These are phyloP conservation scores for Phasianus colchicus DNA, from an alignment of 2,113 vertebrate species.

Conservation along the genomic window DNA sequence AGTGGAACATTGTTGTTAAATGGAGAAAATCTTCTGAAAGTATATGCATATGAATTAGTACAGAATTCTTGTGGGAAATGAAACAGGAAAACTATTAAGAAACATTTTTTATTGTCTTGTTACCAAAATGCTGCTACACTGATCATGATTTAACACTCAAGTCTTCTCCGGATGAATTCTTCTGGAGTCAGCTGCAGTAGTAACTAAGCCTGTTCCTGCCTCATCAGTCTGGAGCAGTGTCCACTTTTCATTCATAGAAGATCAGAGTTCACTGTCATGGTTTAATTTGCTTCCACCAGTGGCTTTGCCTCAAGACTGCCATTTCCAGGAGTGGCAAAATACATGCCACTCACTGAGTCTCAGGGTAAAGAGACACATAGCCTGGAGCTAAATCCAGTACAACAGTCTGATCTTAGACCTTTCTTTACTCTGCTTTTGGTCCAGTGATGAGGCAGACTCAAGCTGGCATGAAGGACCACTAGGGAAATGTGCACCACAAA, in stretches of 20 bases:
- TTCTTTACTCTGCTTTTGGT: background rate
- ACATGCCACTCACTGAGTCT: background rate
- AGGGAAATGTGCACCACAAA: fast-evolving
- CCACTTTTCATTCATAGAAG: background rate
- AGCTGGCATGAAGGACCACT: background rate
- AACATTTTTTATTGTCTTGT: background rate
- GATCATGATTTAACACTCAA: background rate
- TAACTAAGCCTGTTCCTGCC: background rate
- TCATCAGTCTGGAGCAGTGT: background rate
- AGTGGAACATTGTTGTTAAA: background rate
- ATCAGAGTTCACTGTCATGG: background rate
- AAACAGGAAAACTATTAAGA: background rate
- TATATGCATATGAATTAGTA: background rate
- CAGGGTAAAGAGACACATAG: fast-evolving
- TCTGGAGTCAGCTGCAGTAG: background rate
- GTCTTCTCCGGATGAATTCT: background rate
- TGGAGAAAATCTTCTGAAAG: background rate
- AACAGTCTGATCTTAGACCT: background rate
- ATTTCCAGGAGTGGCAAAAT: background rate
- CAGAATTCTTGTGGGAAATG: background rate
- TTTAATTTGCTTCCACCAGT: background rate
- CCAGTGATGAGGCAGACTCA: background rate
- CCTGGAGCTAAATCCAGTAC: background rate
- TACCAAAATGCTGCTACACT: background rate
- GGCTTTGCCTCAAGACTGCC: background rate